Percentiles rank a stretch among this genome's conserved stretches.
These are phyloP conservation scores for Phallusia fumigata DNA, from an alignment of 23 tunicate genomes.

Conservation along the genomic window DNA sequence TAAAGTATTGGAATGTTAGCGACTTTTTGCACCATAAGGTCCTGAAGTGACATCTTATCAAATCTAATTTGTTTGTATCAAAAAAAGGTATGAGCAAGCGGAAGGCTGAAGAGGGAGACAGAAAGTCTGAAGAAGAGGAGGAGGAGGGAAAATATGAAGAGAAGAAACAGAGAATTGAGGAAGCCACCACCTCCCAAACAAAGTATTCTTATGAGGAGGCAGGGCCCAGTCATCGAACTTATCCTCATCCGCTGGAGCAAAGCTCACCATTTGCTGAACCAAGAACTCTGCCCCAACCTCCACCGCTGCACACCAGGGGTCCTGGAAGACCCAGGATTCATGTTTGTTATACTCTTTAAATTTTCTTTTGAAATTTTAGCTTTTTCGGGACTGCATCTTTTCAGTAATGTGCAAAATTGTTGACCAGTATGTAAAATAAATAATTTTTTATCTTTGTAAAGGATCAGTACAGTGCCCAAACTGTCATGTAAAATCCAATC, in stretches of 20 bases:
- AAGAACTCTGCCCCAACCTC: slow-evolving; percentile 9
- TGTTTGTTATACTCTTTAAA: slow-evolving; percentile 26
- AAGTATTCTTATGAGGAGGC: slow-evolving; percentile 17
- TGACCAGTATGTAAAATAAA: not conserved
- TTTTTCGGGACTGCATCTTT: not conserved
- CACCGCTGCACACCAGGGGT: slow-evolving; percentile 44
- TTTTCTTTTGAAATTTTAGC: no score
- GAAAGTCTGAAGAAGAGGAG: slow-evolving; percentile 26
- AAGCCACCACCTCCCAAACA: not conserved
- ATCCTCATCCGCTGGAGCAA: not conserved
- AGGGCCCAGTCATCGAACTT: slow-evolving; percentile 29
- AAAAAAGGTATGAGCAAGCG: slow-evolving; percentile 58
- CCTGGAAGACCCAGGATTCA: slow-evolving; percentile 90
- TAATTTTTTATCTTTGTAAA: no score
- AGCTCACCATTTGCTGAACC: not conserved
- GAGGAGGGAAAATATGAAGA: slow-evolving; percentile 38
- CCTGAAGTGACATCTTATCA: not conserved
- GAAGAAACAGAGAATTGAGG: slow-evolving; percentile 1
- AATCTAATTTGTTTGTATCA: not conserved
- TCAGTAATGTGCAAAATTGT: not conserved
- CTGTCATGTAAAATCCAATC: no score
- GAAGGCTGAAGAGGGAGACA: slow-evolving; percentile 23
- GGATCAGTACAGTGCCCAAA: no score
- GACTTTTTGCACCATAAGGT: no score
- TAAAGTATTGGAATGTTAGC: no score